These are phyloP conservation scores for Plectus sambesii DNA, from an alignment of 1,140 invertebrate genomes.

Conservation along the genomic window DNA sequence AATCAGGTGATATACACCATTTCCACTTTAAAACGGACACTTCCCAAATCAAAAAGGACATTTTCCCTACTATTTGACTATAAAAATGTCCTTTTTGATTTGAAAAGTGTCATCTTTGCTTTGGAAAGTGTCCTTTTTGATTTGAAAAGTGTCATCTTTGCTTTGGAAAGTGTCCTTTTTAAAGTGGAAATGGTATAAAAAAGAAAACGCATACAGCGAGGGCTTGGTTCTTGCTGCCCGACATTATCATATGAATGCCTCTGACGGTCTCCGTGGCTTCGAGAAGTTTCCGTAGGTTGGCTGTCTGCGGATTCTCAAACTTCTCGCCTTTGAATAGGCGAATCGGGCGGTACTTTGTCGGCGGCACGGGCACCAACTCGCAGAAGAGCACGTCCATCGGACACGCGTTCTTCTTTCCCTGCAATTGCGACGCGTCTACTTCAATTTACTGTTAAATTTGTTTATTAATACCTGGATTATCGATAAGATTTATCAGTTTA, in stretches of 20 bases:
- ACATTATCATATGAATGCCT: neutral
- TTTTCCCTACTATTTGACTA: no score
- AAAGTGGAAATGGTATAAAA: no score
- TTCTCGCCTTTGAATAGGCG: slow-evolving; percentile 54
- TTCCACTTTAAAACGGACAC: no score
- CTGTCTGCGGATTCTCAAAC: slow-evolving; percentile 69
- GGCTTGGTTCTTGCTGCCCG: neutral
- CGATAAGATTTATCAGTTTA: slow-evolving; percentile 41
- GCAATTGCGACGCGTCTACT: neutral
- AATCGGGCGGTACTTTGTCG: slow-evolving; percentile 71
- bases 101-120: no score
- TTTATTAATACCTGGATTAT: neutral
- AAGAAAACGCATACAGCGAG: no score
- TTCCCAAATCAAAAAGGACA: no score
- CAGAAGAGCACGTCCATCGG: slow-evolving; percentile 82
- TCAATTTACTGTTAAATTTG: neutral
- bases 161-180: no score
- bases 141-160: no score
- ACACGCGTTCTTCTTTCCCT: slow-evolving; percentile 34
- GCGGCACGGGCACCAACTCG: slow-evolving; percentile 68
- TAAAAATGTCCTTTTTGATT: no score
- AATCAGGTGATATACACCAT: no score
- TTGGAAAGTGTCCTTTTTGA: no score
- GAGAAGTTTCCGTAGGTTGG: slow-evolving; percentile 48
- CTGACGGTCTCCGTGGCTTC: slow-evolving; percentile 36